Evolutionary conservation across 2,797 vertebrate genomes (phyloP), one percentile per base, ranked within the genome.

Genomic region (Amblyopsis hoosieri): DNA sequence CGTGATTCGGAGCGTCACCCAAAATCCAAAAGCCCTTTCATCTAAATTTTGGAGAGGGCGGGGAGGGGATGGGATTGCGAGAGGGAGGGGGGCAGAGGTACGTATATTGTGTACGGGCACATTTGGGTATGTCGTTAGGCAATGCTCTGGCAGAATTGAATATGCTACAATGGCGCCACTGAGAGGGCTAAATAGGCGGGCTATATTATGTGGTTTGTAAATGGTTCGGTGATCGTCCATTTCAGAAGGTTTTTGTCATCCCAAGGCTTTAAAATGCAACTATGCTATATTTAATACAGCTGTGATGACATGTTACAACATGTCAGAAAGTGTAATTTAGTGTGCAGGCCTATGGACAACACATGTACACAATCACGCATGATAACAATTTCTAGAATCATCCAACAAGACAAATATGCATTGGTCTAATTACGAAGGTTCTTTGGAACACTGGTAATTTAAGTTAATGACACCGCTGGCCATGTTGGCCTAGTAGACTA

Each of bases 21-120:
- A 91, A 91, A 90, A 92, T 88, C 89, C 91, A 90, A 89, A 92
- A 93, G 89, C 84, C 86, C 91, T 91, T 93, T 91, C 90, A 91
- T 91, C 87, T 92, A 73, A 90, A 88, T 85, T 90, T 90, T 90
- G 86, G 89, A 86, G 79, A 90, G 82, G 91, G 87, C 81, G 90
- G 89, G 87, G 85, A 83, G 74, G 83, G 72, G 83, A 84, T 83
- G 69, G 60, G 73, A 76, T 79, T 37, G 54, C 17, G 14, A 33
- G 57, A 45, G 45, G 37, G 45, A 51, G 58, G 33, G 52, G 45
- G 60, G 52, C 57, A 57, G 67, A 61, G 60, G 64, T 63, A 73
- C 74, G 71, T 82, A 80, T 73, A 78, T 72, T 60, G 77, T 77
- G 78, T 76, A 65, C 77, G 53, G 72, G 82, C 82, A 82, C 83